These are phyloP conservation scores for Neoascia interrupta DNA, from an alignment of 2,888 invertebrate genomes.

Conservation along the genomic window DNA sequence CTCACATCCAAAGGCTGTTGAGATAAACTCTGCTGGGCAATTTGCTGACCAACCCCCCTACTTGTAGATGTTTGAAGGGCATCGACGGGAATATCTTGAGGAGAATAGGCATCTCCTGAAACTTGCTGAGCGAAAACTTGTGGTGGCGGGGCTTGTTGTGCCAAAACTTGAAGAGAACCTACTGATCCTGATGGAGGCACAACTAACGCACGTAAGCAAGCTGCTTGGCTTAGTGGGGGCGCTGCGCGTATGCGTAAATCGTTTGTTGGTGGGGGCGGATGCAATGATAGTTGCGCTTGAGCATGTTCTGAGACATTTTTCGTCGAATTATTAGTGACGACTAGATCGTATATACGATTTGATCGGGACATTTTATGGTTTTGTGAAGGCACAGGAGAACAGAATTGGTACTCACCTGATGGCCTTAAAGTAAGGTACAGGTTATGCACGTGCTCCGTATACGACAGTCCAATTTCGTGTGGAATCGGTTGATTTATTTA, in stretches of 20 bases:
- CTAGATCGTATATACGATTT: conserved; percentile 3
- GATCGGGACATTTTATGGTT: conserved; percentile 20
- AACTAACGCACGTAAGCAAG: too few relatives aligned
- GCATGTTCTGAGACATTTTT: too few relatives aligned
- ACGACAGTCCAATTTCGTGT: not conserved
- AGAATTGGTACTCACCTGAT: conserved; percentile 10
- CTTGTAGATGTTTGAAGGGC: not conserved
- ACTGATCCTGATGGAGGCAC: too few relatives aligned
- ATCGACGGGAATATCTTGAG: too few relatives aligned
- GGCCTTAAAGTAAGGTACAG: too few relatives aligned
- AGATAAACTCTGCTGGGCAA: too few relatives aligned
- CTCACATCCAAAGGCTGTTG: not conserved
- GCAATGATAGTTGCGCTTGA: not conserved
- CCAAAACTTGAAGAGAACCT: not conserved
- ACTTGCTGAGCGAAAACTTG: too few relatives aligned
- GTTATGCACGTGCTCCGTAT: conserved; percentile 8
- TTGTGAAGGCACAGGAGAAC: conserved; percentile 15
- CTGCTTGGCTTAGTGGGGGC: not conserved
- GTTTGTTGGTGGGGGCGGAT: not conserved
- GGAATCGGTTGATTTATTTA: not conserved
- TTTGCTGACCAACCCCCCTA: too few relatives aligned
- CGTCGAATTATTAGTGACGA: not conserved
- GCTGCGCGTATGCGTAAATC: not conserved
- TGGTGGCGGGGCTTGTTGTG: not conserved
- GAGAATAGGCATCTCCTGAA: too few relatives aligned